These are phyloP conservation scores for Phenganax stokvisi DNA, from an alignment of 92 coral and sea anemone genomes.

Conservation along the genomic window DNA sequence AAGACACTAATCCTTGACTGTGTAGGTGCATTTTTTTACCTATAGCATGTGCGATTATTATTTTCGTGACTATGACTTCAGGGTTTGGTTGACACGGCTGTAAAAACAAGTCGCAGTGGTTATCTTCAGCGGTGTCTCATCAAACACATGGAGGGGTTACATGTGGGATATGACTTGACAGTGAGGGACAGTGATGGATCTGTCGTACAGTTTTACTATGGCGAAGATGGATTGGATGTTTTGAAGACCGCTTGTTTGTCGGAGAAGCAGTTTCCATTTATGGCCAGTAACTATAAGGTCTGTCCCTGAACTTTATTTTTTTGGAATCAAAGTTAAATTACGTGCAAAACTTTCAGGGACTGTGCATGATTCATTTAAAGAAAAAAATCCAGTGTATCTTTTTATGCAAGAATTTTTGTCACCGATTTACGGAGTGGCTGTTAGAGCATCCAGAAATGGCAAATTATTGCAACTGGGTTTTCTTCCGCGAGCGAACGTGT, in stretches of 20 bases:
- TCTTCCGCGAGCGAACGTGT: no score
- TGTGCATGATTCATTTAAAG: no score
- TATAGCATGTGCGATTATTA: neutral
- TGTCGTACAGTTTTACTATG: conserved; percentile 90
- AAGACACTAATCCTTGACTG: no score
- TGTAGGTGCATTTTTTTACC: neutral
- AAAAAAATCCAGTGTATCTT: no score
- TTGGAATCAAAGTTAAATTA: no score
- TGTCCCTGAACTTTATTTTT: neutral
- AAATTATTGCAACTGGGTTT: no score
- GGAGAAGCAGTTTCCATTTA: conserved; percentile 83
- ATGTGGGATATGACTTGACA: conserved; percentile 81
- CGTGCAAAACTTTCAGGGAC: no score
- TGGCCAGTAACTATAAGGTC: conserved; percentile 79
- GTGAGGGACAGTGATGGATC: conserved; percentile 97
- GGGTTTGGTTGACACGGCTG: conserved; percentile 99
- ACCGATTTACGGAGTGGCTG: no score
- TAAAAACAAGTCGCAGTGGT: conserved; percentile 96
- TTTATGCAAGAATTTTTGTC: no score
- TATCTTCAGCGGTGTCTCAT: conserved; percentile 98
- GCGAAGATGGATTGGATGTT: conserved; percentile 93
- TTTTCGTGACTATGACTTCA: neutral
- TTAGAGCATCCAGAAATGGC: no score
- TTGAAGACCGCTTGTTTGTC: conserved; percentile 77
- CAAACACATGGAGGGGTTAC: conserved; percentile 90